Evolutionary conservation across 1,140 invertebrate genomes (phyloP), one percentile per base, ranked within the genome.

Genomic region (Zaprionus ornatus): DNA sequence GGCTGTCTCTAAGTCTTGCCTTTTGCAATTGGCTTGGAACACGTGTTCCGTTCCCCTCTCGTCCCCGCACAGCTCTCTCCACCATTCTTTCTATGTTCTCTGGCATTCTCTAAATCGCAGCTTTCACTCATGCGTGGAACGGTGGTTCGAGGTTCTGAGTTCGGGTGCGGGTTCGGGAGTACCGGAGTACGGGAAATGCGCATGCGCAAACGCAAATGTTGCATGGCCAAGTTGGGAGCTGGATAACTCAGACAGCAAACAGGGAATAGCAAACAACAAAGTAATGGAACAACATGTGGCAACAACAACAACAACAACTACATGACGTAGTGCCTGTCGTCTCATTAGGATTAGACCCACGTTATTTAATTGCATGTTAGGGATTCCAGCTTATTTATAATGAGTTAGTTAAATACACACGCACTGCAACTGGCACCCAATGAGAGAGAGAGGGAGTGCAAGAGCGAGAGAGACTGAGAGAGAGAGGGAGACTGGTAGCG

Each of bases 301-400:
- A 70, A 52, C 56, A 65, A 54, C 57, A 23, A 27, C 57, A 75
- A 54, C 60, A 69, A 60, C 65, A 42, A 79, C 68, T 86, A 87
- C 84, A 88, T 88, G 81, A 88, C 85, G 84, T 90, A 88, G 85
- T 88, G 85, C 68, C 84, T 90, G 85, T 88, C 85, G 85, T 90
- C 85, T 88, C 85, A 88, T 88, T 88, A 88, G 84, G 85, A 88
- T 88, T 90, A 88, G 81, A 88, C 85, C 85, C 85, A 88, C 85
- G 85, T 85, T 88, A 88, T 88, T 88, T 88, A 88, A 88, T 88
- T 88, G 81, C 85, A 88, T 88, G 85, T 88, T 90, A 85, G 85
- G 79, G 85, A 88, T 88, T 88, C 85, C 85, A 79, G 77, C 83
- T 87, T 80, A 81, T 79, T 85, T 90, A 85, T 88, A 88, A 88